Evolutionary conservation across 2,888 invertebrate species (phyloP).

Genomic region (Cosmopolites sordidus): DNA sequence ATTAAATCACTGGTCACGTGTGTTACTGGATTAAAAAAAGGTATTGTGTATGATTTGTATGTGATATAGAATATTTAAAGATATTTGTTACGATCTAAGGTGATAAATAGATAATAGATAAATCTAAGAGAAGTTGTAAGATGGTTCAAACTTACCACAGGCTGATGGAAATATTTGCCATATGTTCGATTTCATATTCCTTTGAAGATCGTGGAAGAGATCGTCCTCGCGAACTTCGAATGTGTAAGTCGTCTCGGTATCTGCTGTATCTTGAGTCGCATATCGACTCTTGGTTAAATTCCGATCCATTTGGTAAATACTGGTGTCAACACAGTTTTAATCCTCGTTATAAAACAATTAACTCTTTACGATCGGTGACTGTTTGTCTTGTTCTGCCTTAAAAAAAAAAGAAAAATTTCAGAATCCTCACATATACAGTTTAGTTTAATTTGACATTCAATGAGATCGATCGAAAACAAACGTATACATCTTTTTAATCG

Average conservation of each 20-base stretch:
- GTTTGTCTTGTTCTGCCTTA: neutral
- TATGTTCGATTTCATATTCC: constrained; percentile 6
- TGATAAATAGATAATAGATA: too few species aligned
- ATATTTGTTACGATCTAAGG: too few species aligned
- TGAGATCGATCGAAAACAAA: too few species aligned
- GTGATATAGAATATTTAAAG: too few species aligned
- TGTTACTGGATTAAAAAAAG: too few species aligned
- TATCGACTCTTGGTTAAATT: constrained; percentile 5
- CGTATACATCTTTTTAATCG: neutral
- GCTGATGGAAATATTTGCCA: constrained; percentile 21
- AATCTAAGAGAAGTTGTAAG: too few species aligned
- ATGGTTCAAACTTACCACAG: constrained; percentile 19
- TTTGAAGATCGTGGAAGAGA: constrained; percentile 5
- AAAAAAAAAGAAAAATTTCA: too few species aligned
- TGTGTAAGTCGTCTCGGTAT: constrained; percentile 29
- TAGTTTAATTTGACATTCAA: too few species aligned
- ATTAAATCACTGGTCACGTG: too few species aligned
- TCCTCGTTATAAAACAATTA: neutral
- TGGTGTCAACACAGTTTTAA: neutral
- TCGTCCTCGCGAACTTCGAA: constrained; percentile 14
- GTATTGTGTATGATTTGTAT: too few species aligned
- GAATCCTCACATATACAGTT: too few species aligned
- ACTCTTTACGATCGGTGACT: neutral
- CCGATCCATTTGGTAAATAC: constrained; percentile 7
- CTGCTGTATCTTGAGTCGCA: constrained; percentile 9